These are phyloP conservation scores for Sceliomorpha sp. DNA, from an alignment of 2,888 invertebrate genomes.

Conservation along the genomic window DNA sequence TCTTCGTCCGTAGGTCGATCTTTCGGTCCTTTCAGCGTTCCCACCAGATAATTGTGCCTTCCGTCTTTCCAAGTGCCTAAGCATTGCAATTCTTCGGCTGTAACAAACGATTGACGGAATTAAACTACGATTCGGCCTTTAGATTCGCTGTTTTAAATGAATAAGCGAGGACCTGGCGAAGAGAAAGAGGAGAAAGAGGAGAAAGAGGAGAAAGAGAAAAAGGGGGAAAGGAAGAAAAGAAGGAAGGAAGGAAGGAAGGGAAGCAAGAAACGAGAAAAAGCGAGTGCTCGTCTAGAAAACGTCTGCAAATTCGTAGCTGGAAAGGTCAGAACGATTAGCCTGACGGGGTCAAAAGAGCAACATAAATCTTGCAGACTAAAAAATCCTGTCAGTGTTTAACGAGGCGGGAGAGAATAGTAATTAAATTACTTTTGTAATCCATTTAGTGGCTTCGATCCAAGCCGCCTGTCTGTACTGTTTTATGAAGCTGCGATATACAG, in stretches of 20 bases:
- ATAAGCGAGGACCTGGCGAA: no score
- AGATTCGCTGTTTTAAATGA: no score
- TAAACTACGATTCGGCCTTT: no score
- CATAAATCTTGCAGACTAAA: constrained; percentile 56
- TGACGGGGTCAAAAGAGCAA: constrained; percentile 44
- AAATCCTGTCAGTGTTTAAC: constrained; percentile 67
- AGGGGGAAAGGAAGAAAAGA: no score
- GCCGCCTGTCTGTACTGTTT: constrained; percentile 62
- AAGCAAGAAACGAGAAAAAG: no score
- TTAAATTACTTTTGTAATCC: constrained; percentile 74
- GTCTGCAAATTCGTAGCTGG: not conserved
- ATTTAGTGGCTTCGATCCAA: constrained; percentile 68
- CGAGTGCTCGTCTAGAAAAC: no score
- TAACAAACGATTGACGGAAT: constrained; percentile 48
- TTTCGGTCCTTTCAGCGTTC: constrained; percentile 84
- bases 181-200: no score
- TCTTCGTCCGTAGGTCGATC: constrained; percentile 83
- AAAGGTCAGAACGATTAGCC: constrained; percentile 44
- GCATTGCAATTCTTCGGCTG: constrained; percentile 91
- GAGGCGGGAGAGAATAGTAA: constrained; percentile 68
- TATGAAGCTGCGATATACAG: constrained; percentile 72
- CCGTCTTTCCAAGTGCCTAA: constrained; percentile 93
- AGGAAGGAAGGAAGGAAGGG: no score
- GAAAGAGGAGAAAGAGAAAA: no score
- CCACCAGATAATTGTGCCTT: constrained; percentile 89